Percentiles rank a stretch among this genome's conserved stretches.
phyloP scores from a whole-genome alignment of 2,888 invertebrate genomes.

The Platypus cylindrus region DNA sequence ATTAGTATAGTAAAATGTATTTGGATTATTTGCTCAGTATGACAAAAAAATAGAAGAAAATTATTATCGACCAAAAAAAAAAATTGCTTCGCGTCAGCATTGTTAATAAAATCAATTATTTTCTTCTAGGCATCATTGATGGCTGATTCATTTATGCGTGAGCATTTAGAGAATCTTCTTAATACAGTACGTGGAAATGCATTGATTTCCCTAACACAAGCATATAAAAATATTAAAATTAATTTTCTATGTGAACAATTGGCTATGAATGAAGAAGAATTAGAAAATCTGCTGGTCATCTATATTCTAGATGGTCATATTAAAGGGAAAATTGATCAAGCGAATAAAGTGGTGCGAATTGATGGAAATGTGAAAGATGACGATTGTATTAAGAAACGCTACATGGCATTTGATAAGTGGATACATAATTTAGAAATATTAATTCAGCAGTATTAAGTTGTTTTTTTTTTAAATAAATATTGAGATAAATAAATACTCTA shows the following conservation, averaged over 20 bases:
- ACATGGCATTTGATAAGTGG: constrained; percentile 86
- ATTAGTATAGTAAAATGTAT: too few relatives aligned
- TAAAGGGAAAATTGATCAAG: constrained; percentile 78
- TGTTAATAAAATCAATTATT: constrained; percentile 31
- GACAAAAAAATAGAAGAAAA: too few relatives aligned
- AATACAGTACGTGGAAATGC: constrained; percentile 94
- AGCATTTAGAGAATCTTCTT: constrained; percentile 89
- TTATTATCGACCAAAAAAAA: too few relatives aligned
- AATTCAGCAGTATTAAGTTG: too few relatives aligned
- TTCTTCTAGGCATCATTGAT: constrained; percentile 51
- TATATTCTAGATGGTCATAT: constrained; percentile 90
- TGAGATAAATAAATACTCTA: too few relatives aligned
- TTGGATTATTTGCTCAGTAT: too few relatives aligned
- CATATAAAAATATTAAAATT: constrained; percentile 92
- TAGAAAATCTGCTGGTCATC: constrained; percentile 87
- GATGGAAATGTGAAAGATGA: constrained; percentile 49
- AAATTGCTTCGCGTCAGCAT: background rate
- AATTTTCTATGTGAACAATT: constrained; percentile 89
- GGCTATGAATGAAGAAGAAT: constrained; percentile 82
- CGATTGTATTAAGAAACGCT: too few relatives aligned
- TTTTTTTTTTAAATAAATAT: too few relatives aligned
- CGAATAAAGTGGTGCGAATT: constrained; percentile 75
- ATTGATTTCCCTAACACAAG: constrained; percentile 86
- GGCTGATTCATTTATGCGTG: constrained; percentile 96
- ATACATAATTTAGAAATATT: constrained; percentile 48